Conservation (phyloP, 2,888 invertebrate genomes). For the Drosophila greeni region DNA sequence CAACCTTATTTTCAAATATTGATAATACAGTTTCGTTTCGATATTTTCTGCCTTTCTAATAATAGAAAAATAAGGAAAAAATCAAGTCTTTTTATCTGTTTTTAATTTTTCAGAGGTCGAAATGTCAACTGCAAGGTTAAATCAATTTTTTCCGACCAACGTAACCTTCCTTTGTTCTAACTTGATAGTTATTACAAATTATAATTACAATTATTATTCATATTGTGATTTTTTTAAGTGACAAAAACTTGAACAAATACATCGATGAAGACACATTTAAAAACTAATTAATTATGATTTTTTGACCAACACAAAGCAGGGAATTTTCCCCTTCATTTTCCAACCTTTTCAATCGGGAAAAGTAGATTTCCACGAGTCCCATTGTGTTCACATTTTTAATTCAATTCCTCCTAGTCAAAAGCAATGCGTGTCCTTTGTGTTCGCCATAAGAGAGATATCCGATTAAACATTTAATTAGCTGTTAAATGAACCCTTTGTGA, state of each 20-base stretch:
- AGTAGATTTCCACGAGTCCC: constrained; percentile 1
- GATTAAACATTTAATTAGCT: constrained; percentile 65
- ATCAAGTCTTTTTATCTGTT: too few relatives aligned
- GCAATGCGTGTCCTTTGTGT: constrained; percentile 24
- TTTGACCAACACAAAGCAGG: not conserved
- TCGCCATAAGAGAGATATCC: constrained; percentile 34
- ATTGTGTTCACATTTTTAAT: constrained; percentile 11
- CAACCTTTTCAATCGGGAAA: not conserved
- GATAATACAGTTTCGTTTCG: too few relatives aligned
- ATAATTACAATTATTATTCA: not conserved
- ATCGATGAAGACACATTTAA: not conserved
- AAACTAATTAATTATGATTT: constrained; percentile 8
- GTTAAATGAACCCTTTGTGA: constrained; percentile 55
- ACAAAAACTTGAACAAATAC: too few relatives aligned
- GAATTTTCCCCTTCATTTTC: not conserved
- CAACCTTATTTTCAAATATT: too few relatives aligned
- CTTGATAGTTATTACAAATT: not conserved
- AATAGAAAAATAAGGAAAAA: too few relatives aligned
- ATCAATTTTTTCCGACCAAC: accelerated
- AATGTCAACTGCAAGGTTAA: not conserved
- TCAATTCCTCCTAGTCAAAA: constrained; percentile 2
- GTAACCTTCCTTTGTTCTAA: not conserved
- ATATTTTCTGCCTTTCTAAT: too few relatives aligned
- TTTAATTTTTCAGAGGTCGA: too few relatives aligned
- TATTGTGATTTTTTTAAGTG: too few relatives aligned